Conservation (phyloP, 92 coral and sea anemone genomes). For the Parazoanthus darwini region DNA sequence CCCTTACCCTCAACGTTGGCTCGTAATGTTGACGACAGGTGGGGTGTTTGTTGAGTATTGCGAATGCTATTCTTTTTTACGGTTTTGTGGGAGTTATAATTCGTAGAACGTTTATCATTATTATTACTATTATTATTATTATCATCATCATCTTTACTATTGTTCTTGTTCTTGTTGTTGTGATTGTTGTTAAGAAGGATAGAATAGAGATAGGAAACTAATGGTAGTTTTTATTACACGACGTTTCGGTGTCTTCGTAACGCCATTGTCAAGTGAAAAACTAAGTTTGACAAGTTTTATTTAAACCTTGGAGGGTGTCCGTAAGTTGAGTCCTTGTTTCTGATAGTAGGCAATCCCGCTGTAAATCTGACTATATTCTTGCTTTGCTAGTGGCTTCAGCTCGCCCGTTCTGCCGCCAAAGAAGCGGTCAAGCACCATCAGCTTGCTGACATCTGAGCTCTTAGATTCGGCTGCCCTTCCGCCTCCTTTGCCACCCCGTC, state of each 20-base stretch:
- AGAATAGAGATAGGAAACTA: no score
- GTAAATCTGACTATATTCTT: background rate
- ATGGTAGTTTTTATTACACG: no score
- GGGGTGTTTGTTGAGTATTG: background rate
- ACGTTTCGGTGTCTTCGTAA: no score
- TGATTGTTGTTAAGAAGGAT: no score
- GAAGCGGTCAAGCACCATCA: slow-evolving; percentile 43
- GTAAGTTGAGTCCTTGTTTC: background rate
- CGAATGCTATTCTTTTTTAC: background rate
- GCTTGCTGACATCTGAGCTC: slow-evolving; percentile 14
- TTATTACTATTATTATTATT: no score
- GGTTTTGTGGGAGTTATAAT: background rate
- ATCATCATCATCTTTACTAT: no score
- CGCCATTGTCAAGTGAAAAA: no score
- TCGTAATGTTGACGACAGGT: slow-evolving; percentile 28
- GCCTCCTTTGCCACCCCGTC: slow-evolving; percentile 59
- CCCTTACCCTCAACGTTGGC: background rate
- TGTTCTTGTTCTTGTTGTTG: no score
- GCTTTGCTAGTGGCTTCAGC: slow-evolving; percentile 11
- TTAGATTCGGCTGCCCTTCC: slow-evolving; percentile 25
- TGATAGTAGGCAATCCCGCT: background rate
- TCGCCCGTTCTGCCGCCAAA: slow-evolving; percentile 41
- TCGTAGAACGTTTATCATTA: no score
- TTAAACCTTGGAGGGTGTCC: no score
- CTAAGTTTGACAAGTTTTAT: no score